Evolutionary conservation across 1,140 invertebrate species (phyloP), one percentile per base, ranked within the genome.

Genomic region (Ericerus pela): DNA sequence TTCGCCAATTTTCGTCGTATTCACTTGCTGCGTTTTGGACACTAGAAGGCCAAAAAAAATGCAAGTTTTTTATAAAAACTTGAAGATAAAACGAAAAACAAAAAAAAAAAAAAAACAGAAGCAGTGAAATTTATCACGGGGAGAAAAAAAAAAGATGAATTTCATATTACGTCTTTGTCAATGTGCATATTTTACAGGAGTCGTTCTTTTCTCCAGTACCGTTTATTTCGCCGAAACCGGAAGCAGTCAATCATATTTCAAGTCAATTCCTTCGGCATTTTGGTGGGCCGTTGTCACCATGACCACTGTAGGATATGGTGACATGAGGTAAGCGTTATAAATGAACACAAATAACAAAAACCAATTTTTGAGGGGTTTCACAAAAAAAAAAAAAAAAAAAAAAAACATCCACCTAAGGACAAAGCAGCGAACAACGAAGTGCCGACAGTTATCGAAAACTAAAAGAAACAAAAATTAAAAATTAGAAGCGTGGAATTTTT

Each of bases 281-380:
- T 97, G 94, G 95, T 98, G 93, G 92, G 88, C 88, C 70, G 91
- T 98, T 71, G 94, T 97, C 73, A 97, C 94, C 73, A 97, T 97
- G 94, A 88, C 92, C 65, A 95, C 91, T 62, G 91, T 96, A 62
- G 92, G 93, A 69, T 96, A 96, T 78, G 93, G 93, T 72, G 93
- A 96, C 75, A 95, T 96, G 90, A 88, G 83, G 85, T 87, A 85
- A 77, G 75, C 59, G 51, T 6, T 16, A 6, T 8, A 41, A 41
- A 41, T 8, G 5, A 41, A 41, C 4, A 4, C 20, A 14, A 47
- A 47, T 2, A 16, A 47, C 12, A 47, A 2, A 24, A 47, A 47
- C 30, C 8, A 33, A 33, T 33, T n/a, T n/a, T n/a, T n/a, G n/a
- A n/a, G n/a, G n/a, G n/a, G n/a, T n/a, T n/a, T n/a, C n/a, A n/a